phyloP scores from a whole-genome alignment of 2,888 invertebrate species.

The Ecdyonurus torrentis region DNA sequence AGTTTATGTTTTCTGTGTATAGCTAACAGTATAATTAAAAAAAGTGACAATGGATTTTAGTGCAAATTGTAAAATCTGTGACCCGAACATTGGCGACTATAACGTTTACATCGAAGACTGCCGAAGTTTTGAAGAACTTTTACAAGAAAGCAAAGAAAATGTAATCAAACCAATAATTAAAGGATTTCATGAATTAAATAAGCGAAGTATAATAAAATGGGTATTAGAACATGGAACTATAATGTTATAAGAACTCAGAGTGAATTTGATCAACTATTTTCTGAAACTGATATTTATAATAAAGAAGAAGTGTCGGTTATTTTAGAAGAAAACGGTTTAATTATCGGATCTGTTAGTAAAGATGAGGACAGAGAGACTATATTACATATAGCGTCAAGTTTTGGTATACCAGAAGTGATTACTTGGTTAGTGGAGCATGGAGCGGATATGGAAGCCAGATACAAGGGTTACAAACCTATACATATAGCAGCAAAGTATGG shows the following conservation, averaged over 20 bases:
- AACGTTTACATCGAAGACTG: background rate
- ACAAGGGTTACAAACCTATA: background rate
- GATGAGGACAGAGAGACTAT: background rate
- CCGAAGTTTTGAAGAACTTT: background rate
- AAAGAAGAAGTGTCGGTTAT: background rate
- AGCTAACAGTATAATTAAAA: no score
- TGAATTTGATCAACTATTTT: background rate
- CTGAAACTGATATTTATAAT: background rate
- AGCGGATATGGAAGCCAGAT: background rate
- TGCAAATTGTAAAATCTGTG: background rate
- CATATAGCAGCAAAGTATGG: background rate
- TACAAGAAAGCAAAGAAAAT: background rate
- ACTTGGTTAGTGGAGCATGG: background rate
- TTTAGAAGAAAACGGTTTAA: background rate
- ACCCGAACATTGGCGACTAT: background rate
- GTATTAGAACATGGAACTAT: background rate
- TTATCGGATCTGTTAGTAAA: background rate
- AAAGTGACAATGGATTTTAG: background rate
- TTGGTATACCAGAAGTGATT: background rate
- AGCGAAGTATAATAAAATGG: background rate
- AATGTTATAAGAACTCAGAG: background rate
- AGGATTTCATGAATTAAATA: background rate
- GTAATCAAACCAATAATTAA: background rate
- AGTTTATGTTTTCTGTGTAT: no score
- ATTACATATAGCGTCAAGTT: background rate